These are phyloP conservation scores for Bombus waltoni DNA, from an alignment of 1,140 invertebrate species.

Conservation along the genomic window DNA sequence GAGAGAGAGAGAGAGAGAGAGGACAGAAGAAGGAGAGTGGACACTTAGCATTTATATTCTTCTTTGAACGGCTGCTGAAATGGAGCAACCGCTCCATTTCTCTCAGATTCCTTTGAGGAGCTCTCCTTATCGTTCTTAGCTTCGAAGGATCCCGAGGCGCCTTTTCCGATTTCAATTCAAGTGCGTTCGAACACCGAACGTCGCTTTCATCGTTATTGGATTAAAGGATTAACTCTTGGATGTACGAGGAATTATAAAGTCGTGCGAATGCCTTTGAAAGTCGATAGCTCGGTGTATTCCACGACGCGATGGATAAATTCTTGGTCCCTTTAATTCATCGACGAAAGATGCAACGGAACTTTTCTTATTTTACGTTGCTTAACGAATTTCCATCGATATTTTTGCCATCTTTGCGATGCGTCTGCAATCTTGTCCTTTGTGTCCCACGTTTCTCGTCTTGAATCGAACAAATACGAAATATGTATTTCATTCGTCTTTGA, in stretches of 20 bases:
- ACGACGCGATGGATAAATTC: background rate
- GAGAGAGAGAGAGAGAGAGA: background rate
- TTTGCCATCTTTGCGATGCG: background rate
- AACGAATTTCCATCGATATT: background rate
- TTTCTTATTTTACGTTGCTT: background rate
- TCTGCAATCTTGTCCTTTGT: background rate
- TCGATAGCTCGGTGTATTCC: slow-evolving; percentile 3
- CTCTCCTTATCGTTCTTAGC: slow-evolving; percentile 35
- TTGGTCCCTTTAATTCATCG: background rate
- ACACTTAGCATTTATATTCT: slow-evolving; percentile 54
- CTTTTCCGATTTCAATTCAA: slow-evolving; percentile 51
- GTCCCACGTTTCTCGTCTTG: background rate
- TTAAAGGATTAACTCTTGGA: slow-evolving; percentile 46
- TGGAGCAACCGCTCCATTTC: slow-evolving; percentile 29
- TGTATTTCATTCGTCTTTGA: background rate
- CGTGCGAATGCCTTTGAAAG: slow-evolving; percentile 1
- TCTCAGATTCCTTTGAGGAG: slow-evolving; percentile 32
- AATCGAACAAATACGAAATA: background rate
- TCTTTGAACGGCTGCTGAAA: slow-evolving; percentile 32
- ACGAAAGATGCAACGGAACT: background rate
- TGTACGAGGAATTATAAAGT: slow-evolving; percentile 49
- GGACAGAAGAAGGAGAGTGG: background rate
- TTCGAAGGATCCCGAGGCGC: slow-evolving; percentile 22
- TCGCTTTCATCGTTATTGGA: slow-evolving; percentile 49
- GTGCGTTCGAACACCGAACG: slow-evolving; percentile 52